Evolutionary conservation across 2,888 invertebrate genomes (phyloP), one percentile per base, ranked within the genome.

Genomic region (Nebria salina): DNA sequence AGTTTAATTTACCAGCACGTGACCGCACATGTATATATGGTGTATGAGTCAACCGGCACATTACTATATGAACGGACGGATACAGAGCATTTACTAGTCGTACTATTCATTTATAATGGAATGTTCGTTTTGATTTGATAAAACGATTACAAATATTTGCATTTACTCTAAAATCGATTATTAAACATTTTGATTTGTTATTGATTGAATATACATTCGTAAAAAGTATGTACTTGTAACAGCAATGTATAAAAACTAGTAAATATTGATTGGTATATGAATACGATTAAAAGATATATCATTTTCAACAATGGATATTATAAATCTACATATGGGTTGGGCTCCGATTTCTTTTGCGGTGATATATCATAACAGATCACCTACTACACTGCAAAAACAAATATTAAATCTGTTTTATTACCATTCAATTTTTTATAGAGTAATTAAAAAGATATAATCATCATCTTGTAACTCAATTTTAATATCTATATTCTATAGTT

Each of bases 1-100:
- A 72, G 72, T 77, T 70, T 77, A 77, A 72, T 72, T 77, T 72
- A 13, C 54, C 13, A 54, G 77, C 77, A 77, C 77, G 77, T 77
- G 77, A 77, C 54, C 70, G 54, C 65, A 20, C 77, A 77, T 77
- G 72, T 54, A 54, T 7, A 54, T 54, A 54, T 54, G 43, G 43
- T 8, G 13, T 54, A 54, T 54, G 54, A 54, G 54, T 54, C 54
- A 54, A 13, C 54, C 54, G 54, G 7, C 13, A 13, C 54, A 54
- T 54, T 54, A 54, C 54, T 54, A 8, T 54, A 13, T 13, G 11
- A 54, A 54, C 54, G 54, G 54, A 54, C 54, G 54, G 54, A 54
- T 54, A 13, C 54, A 13, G 13, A 54, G 11, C 54, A 54, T 54
- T 54, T 54, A 54, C 54, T 54, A 13, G 13, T 2, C 54, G 54